A percentile compares a stretch with the other conserved stretches of the same genome.
Conservation (phyloP, 2,888 invertebrate species). For the Tuberolachnus salignus region DNA sequence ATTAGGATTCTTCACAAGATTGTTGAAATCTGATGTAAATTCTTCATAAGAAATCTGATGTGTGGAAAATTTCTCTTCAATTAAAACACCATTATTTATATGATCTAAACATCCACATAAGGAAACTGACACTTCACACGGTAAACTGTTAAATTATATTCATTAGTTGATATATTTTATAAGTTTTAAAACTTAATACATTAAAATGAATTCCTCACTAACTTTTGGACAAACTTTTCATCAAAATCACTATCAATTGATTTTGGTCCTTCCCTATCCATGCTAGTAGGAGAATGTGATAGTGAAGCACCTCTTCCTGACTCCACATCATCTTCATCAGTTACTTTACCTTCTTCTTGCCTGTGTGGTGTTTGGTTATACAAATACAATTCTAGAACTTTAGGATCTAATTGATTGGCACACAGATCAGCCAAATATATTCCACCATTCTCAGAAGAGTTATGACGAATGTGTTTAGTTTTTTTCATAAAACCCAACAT, state of each 20-base stretch:
- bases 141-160: conserved; percentile 45
- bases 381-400: conserved; percentile 86
- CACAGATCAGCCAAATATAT: conserved; percentile 92
- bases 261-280: conserved; percentile 61
- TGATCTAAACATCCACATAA: conserved; percentile 74
- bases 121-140: conserved; percentile 73
- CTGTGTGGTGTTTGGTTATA: conserved; percentile 46
- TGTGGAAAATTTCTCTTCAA: conserved; percentile 70
- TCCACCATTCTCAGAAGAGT: conserved; percentile 72
- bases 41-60: conserved; percentile 70
- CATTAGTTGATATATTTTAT: background rate
- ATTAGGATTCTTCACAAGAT: conserved; percentile 73
- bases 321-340: conserved; percentile 79
- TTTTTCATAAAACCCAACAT: conserved; percentile 93
- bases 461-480: conserved; percentile 69
- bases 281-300: conserved; percentile 90
- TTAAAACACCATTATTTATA: conserved; percentile 66
- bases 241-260: conserved; percentile 74
- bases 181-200: background rate
- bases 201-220: conserved; percentile 14
- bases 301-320: conserved; percentile 95
- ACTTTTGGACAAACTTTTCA: conserved; percentile 63
- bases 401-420: conserved; percentile 90
- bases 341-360: conserved; percentile 37
- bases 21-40: conserved; percentile 66